A percentile compares a stretch with the other conserved stretches of the same genome.
These are phyloP conservation scores for Drosophila kohkoa DNA, from an alignment of 1,140 invertebrate species.

Conservation along the genomic window DNA sequence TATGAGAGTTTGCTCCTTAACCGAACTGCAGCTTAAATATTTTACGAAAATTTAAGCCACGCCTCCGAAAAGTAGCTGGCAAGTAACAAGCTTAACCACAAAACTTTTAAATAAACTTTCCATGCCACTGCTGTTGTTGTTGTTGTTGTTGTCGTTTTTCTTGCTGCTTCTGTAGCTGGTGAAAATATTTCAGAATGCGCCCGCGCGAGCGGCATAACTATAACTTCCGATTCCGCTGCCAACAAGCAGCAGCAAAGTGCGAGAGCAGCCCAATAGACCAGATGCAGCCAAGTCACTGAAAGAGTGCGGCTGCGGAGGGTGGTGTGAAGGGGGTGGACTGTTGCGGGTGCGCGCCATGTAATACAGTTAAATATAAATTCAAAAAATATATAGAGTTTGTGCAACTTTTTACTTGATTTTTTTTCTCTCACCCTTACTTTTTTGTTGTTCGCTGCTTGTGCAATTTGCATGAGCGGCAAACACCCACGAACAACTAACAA, in stretches of 20 bases:
- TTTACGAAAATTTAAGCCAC: slow-evolving; percentile 53
- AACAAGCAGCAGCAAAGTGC: slow-evolving; percentile 11
- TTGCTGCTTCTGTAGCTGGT: slow-evolving; percentile 22
- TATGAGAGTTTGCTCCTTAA: slow-evolving; percentile 46
- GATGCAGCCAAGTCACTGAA: too few relatives aligned
- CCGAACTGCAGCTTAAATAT: slow-evolving; percentile 66
- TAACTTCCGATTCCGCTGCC: slow-evolving; percentile 76
- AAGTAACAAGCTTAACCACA: slow-evolving; percentile 81
- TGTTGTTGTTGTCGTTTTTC: slow-evolving; percentile 51
- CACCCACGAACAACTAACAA: slow-evolving; percentile 81
- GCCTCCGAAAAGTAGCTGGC: slow-evolving; percentile 65
- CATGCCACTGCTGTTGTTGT: slow-evolving; percentile 48
- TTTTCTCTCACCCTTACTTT: slow-evolving; percentile 44
- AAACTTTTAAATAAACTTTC: slow-evolving; percentile 81
- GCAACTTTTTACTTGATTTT: slow-evolving; percentile 63
- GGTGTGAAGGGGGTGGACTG: slow-evolving; percentile 12
- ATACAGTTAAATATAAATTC: slow-evolving; percentile 79
- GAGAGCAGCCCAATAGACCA: not conserved
- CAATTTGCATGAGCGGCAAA: slow-evolving; percentile 82
- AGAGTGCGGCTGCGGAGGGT: not conserved
- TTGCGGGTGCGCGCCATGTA: slow-evolving; percentile 55
- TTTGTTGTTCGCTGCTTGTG: slow-evolving; percentile 58
- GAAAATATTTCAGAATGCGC: slow-evolving; percentile 71
- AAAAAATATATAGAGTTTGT: slow-evolving; percentile 59
- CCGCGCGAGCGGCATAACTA: slow-evolving; percentile 76